These are phyloP conservation scores for Ischnus inquisitorius DNA, from an alignment of 2,888 invertebrate species.

Conservation along the genomic window DNA sequence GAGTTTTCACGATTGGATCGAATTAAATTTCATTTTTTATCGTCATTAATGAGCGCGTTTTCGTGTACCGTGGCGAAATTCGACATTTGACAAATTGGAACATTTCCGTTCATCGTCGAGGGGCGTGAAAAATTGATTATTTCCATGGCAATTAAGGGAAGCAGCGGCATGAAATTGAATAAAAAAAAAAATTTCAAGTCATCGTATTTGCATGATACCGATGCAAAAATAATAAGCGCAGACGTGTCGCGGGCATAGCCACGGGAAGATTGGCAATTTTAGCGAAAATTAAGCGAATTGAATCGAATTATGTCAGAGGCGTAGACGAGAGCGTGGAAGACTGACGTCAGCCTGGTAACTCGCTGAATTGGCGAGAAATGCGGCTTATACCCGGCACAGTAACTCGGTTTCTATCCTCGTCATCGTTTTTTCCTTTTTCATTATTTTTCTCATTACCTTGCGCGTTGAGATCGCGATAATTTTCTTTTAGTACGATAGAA, in stretches of 20 bases:
- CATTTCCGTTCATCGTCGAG: background rate
- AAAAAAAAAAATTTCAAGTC: slow-evolving; percentile 22
- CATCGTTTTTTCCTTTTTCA: slow-evolving; percentile 3
- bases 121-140: slow-evolving; percentile 7
- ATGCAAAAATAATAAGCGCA: background rate
- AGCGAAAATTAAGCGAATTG: slow-evolving; percentile 83
- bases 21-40: background rate
- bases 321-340: slow-evolving; percentile 65
- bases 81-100: background rate
- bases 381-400: slow-evolving; percentile 70
- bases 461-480: background rate
- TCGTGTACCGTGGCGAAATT: background rate
- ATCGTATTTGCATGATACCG: background rate
- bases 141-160: background rate
- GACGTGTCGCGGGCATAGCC: slow-evolving; percentile 51
- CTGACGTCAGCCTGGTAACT: slow-evolving; percentile 83
- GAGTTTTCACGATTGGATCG: slow-evolving; percentile 24
- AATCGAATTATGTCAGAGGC: slow-evolving; percentile 83
- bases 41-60: background rate
- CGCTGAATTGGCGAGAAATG: slow-evolving; percentile 84
- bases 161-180: slow-evolving; percentile 9
- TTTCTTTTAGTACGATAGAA: background rate
- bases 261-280: slow-evolving; percentile 83
- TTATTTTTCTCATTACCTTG: background rate
- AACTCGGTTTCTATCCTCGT: slow-evolving; percentile 56